Evolutionary conservation across 2,888 invertebrate genomes (phyloP).

Genomic region (Frankliniella fusca): DNA sequence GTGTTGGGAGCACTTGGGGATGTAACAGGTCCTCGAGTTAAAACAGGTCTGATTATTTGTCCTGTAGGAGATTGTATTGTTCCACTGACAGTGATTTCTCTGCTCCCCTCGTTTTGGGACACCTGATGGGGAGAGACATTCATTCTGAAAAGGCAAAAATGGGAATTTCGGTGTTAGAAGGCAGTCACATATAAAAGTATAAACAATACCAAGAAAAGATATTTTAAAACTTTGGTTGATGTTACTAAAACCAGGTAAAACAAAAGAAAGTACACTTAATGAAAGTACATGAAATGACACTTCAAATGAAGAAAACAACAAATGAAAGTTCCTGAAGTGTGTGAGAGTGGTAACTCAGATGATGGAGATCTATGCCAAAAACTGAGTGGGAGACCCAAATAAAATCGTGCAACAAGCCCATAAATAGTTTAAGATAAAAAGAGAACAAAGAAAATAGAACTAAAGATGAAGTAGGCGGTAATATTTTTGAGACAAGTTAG

Average conservation of each 20-base stretch:
- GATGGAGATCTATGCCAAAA: not conserved
- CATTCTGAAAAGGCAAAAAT: not conserved
- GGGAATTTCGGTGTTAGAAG: too few species aligned
- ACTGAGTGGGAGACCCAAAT: too few species aligned
- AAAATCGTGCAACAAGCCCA: not conserved
- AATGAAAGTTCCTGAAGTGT: not conserved
- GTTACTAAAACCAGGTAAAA: not conserved
- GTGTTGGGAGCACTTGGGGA: not conserved
- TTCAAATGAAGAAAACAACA: not conserved
- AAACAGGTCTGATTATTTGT: not conserved
- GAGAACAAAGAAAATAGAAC: not conserved
- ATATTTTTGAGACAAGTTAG: not conserved
- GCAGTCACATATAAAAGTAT: too few species aligned
- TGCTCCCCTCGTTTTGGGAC: not conserved
- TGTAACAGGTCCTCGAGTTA: not conserved
- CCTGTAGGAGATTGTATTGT: not conserved
- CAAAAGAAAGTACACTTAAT: not conserved
- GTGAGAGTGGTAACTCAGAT: not conserved
- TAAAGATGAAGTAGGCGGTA: not conserved
- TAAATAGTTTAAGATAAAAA: not conserved
- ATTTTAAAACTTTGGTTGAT: not conserved
- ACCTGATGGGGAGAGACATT: not conserved
- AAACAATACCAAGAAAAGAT: not conserved
- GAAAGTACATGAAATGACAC: not conserved
- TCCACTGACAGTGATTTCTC: not conserved